Evolutionary conservation across 1,140 invertebrate genomes (phyloP).

Genomic region (Ectropis grisescens): DNA sequence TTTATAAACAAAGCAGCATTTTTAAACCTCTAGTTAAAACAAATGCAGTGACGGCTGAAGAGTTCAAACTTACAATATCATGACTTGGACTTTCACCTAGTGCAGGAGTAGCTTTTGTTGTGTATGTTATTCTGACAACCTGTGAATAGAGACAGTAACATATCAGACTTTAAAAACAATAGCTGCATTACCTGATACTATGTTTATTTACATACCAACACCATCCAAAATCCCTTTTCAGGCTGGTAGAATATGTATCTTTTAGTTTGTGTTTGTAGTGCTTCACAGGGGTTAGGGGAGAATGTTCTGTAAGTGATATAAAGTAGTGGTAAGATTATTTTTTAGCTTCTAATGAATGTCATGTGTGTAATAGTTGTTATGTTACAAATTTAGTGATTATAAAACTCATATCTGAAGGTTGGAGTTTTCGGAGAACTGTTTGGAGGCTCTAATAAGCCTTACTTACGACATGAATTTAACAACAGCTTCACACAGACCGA

Average conservation of each 20-base stretch:
- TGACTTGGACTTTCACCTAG: slow-evolving; percentile 30
- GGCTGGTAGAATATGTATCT: slow-evolving; percentile 89
- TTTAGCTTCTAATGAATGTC: too few species aligned
- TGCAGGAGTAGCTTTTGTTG: slow-evolving; percentile 37
- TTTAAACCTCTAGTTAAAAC: too few species aligned
- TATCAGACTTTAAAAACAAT: slow-evolving; percentile 4
- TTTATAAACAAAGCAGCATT: too few species aligned
- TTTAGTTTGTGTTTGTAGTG: slow-evolving; percentile 90
- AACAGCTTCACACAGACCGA: slow-evolving; percentile 93
- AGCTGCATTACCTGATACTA: slow-evolving; percentile 2
- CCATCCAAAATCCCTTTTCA: slow-evolving; percentile 90
- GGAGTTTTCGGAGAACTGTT: too few species aligned
- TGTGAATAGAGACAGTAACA: slow-evolving; percentile 17
- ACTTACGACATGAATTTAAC: slow-evolving; percentile 92
- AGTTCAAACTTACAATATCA: slow-evolving; percentile 43
- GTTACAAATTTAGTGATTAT: too few species aligned
- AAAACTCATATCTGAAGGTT: too few species aligned
- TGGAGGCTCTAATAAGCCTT: too few species aligned
- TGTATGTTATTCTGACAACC: slow-evolving; percentile 57
- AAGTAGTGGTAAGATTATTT: too few species aligned
- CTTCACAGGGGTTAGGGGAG: slow-evolving; percentile 84
- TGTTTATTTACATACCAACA: slow-evolving; percentile 78
- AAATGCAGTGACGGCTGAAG: too few species aligned
- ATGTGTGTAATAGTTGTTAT: too few species aligned
- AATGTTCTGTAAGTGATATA: slow-evolving; percentile 88